Evolutionary conservation across 2,797 vertebrate genomes (phyloP), one percentile per base, ranked within the genome.

Genomic region (Cirrhinus mrigala): DNA sequence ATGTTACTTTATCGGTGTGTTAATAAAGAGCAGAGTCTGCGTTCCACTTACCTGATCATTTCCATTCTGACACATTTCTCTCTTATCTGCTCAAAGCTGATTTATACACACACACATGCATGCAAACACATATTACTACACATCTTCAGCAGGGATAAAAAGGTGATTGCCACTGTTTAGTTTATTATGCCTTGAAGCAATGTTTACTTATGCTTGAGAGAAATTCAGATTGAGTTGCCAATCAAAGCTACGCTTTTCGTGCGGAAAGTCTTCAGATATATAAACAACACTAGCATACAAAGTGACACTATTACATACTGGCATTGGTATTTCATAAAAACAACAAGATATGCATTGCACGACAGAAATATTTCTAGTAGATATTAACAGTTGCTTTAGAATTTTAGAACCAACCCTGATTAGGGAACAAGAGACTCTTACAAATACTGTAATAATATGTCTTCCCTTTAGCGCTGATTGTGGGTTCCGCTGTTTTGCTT

Each of bases 201-300:
- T 40, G 33, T 40, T 40, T 77, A n/a, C 10, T 58, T 44, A 24
- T 10, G 54, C 54, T 77, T 77, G 75, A 44, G 33, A 77, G n/a
- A 58, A 77, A 60, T 60, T 77, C 22, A 24, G 54, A 58, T 77
- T 40, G 75, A 77, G 54, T 77, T 77, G 75, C 54, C 54, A 58
- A 77, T 77, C 33, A 77, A 58, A 58, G 14, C 52, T 37, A 6
- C 33, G 15, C 20, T n/a, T 52, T 74, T 76, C 29, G 37, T 58
- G 52, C 33, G 33, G 11, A 77, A 77, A 15, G 20, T 37, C 11
- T 56, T 75, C 4, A 37, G 33, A 76, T 58, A 8, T 9, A 75
- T 27, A 48, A 52, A 56, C 24, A 33, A 27, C 27, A 10, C 15
- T 20, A 75, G 73, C 48, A 52, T 27, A 50, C 24, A 74, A 27